Base-by-base conservation (phyloP, 2,888 invertebrate genomes). In the Caenorhabditis becei region DNA sequence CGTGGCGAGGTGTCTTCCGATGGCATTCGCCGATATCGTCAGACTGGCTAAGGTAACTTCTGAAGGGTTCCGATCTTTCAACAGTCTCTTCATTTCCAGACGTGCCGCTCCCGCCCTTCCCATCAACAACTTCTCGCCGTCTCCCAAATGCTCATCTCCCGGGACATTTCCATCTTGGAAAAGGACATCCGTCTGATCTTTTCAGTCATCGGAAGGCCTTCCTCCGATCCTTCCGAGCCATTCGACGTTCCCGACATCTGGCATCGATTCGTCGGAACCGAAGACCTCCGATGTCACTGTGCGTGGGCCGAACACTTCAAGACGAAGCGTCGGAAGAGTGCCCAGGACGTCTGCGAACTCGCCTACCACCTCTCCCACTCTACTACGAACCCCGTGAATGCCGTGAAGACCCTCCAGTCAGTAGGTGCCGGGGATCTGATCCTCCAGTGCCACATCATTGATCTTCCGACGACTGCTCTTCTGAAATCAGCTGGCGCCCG, bases 341-440 rank as follows among this genome's bases (percentile, higher is more conserved):
- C 85, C 0, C 85, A 86, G 53, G 87, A 87, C 63, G 53, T 87
- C 2, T 77, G 85, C 28, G 84, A 86, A 49, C 69, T 87, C n/a
- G 87, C 87, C 5, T 87, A 84, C 69, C 87, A 87, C 56, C 72
- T 87, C 11, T 82, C 87, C 2, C 86, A 84, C 49, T 87, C 87
- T 0, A 62, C 84, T 67, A 53, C 65, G 8, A 69, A 74, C 58
- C 70, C 69, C 7, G 26, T 47, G 0, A 72, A 72, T 28, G 72
- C 80, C n/a, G 53, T 82, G 20, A 72, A 74, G 28, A 84, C 80
- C 10, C 66, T 87, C 54, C 66, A 75, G 37, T 84, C 84, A 35
- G 69, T 86, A 20, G 85, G 86, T 14, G 85, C 84, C 24, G 69
- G 67, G 8, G 78, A 84, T n/a, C 53, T 87, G 10, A 23, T 79